Conservation (phyloP, 2,797 vertebrate genomes). For the Pygocentrus nattereri region DNA sequence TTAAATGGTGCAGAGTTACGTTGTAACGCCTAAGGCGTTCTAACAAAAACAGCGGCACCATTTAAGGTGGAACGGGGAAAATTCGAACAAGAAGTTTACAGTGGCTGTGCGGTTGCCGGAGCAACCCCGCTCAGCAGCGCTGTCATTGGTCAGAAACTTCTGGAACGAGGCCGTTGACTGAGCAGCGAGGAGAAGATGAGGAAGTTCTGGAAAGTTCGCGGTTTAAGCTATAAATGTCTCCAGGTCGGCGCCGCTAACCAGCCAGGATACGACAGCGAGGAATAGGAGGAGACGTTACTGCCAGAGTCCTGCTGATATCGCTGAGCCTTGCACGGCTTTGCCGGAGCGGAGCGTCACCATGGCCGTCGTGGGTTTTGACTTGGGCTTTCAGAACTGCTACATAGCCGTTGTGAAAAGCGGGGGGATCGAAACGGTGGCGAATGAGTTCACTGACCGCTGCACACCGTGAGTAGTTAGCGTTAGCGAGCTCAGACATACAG, state of each 20-base stretch:
- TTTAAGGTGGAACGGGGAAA: no score
- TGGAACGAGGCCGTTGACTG: conserved; percentile 52
- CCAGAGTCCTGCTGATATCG: no score
- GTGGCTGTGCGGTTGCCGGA: conserved; percentile 19
- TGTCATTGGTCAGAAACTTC: conserved; percentile 65
- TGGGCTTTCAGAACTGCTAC: conserved; percentile 95
- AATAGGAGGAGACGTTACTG: not conserved
- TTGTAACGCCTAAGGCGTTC: no score
- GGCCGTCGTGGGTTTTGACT: conserved; percentile 94
- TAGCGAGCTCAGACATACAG: no score
- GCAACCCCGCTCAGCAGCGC: conserved; percentile 23
- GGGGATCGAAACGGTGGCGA: conserved; percentile 93
- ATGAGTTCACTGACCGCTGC: conserved; percentile 94
- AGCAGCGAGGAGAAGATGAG: not conserved
- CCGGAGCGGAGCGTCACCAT: conserved; percentile 61
- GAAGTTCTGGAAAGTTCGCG: conserved; percentile 39
- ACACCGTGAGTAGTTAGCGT: conserved; percentile 90
- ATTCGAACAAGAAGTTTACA: no score
- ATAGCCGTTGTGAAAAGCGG: conserved; percentile 95
- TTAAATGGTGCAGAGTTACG: no score
- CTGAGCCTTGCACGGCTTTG: no score
- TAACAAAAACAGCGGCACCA: no score
- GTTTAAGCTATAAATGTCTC: not conserved
- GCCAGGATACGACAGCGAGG: not conserved
- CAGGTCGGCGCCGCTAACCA: not conserved